Percentiles rank a stretch among this genome's conserved stretches.
Evolutionary conservation across 2,113 vertebrate species (phyloP).

Genomic region (Tupaia tana): DNA sequence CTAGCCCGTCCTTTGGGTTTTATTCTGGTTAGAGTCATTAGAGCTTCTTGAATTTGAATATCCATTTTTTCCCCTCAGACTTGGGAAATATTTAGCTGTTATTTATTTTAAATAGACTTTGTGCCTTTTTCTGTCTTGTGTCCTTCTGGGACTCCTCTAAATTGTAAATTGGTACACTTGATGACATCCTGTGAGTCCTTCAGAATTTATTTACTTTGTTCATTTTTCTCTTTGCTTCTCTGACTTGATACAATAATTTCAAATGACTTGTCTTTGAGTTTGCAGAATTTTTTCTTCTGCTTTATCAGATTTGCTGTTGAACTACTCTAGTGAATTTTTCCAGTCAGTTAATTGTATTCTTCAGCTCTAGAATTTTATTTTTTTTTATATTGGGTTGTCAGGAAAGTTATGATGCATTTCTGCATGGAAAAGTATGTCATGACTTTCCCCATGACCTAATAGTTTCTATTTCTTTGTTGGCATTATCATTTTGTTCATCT

Average conservation of each 20-base stretch:
- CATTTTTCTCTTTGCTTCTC: neutral
- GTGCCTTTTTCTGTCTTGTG: neutral
- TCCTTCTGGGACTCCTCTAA: neutral
- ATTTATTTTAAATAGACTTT: neutral
- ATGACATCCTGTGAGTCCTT: neutral
- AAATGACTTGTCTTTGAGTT: neutral
- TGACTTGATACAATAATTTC: neutral
- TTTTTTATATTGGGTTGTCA: neutral
- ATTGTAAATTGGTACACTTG: neutral
- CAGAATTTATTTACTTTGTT: neutral
- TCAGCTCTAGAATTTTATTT: neutral
- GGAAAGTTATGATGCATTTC: too few relatives aligned
- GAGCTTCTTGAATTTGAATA: neutral
- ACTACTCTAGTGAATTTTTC: neutral
- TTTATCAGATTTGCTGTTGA: neutral
- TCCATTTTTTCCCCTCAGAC: neutral
- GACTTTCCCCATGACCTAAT: too few relatives aligned
- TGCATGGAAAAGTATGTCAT: too few relatives aligned
- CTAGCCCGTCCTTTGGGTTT: neutral
- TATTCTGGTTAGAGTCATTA: neutral
- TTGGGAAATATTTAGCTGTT: neutral
- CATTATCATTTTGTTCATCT: slow-evolving; percentile 5
- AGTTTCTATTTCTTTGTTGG: neutral
- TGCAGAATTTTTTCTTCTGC: neutral
- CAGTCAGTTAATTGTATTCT: neutral